Base-by-base conservation (phyloP, 2,888 invertebrate genomes). In the Drosophila siamana region DNA sequence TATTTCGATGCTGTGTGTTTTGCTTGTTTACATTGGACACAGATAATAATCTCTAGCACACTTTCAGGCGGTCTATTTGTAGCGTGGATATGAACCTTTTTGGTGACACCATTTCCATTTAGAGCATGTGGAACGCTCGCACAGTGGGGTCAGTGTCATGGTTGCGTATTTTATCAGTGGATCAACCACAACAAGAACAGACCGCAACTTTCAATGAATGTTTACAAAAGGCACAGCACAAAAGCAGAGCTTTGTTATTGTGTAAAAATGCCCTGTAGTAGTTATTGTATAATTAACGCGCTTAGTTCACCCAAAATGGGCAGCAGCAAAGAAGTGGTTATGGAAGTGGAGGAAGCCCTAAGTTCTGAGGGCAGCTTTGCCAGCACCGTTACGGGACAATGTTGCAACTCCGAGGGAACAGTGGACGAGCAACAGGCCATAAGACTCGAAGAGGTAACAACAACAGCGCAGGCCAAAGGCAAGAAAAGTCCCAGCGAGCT, bases 141-240 rank as follows among this genome's bases (percentile, higher is more conserved):
- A 64, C 51, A 65, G 64, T 47, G 55, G 62, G 86, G 86, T 82
- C 88, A 85, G 66, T 80, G 85, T 68, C 71, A 74, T 50, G 33
- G n/a, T 46, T 16, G 8, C 38, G 55, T 64, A 38, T 6, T 48
- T 88, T 86, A 82, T 82, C 82, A 70, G 61, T 36, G 44, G 30
- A 24, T 15, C 8, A 44, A 82, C 88, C 88, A 47, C 83, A 82
- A 47, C 44, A 54, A 56, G 51, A 41, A 24, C 36, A 11, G 40
- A 76, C 75, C 80, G 52, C 73, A 80, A 63, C 46, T 67, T 74
- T 44, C 44, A 63, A 69, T 66, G 55, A 48, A 59, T 65, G 74
- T 69, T 71, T 48, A 70, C 76, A 73, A 75, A 67, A 52, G 63
- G 44, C 52, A 41, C 41, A 19, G 13, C 19, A 47, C 28, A 48